Conservation (phyloP, 2,797 vertebrate genomes). For the Erethizon dorsatum region DNA sequence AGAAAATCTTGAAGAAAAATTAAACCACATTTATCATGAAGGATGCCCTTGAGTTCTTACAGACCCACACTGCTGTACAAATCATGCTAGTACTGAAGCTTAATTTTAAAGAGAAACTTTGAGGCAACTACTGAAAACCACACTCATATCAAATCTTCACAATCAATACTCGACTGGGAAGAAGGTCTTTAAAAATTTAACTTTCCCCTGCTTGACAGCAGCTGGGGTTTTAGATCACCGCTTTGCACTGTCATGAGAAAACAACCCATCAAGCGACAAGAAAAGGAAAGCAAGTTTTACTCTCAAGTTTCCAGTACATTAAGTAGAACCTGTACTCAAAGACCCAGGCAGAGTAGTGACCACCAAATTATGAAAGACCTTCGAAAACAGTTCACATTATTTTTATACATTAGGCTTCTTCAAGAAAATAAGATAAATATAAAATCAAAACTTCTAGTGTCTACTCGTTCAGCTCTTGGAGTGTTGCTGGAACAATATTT, state of each 20-base stretch:
- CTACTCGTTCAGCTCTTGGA: background rate
- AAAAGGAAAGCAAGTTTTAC: background rate
- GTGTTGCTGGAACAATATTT: background rate
- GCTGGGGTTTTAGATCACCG: background rate
- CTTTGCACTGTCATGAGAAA: background rate
- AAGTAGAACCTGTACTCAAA: background rate
- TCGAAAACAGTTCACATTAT: background rate
- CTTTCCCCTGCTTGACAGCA: background rate
- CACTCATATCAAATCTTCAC: background rate
- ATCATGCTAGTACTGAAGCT: background rate
- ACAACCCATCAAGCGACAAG: background rate
- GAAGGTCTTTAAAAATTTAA: constrained; percentile 39
- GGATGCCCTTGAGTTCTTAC: constrained; percentile 57
- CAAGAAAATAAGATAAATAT: constrained; percentile 34
- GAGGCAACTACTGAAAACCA: background rate
- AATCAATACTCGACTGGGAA: constrained; percentile 5
- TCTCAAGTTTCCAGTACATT: constrained; percentile 4
- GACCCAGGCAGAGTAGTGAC: background rate
- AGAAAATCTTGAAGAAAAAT: constrained; percentile 62
- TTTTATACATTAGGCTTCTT: constrained; percentile 16
- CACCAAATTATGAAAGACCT: constrained; percentile 13
- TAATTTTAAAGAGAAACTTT: constrained; percentile 62
- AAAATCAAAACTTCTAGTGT: constrained; percentile 1
- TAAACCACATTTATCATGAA: constrained; percentile 23
- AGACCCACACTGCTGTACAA: constrained; percentile 12